Conservation (phyloP, 2,797 vertebrate species). For the Streptopelia turtur region DNA sequence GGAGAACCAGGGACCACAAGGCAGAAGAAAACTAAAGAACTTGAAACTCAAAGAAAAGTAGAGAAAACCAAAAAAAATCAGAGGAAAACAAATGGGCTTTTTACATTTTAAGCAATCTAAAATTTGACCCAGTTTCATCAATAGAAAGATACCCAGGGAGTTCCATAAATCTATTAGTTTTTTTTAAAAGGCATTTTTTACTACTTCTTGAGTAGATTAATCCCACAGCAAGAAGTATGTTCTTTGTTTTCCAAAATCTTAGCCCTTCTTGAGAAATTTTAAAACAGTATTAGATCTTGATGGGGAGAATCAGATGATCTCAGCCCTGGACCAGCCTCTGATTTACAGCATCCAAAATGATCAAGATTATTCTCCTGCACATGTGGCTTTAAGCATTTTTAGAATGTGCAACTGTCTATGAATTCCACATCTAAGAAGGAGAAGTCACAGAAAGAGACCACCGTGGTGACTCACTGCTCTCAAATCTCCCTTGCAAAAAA, state of each 20-base stretch:
- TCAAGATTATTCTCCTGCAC: background rate
- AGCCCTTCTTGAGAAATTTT: background rate
- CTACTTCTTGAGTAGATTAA: background rate
- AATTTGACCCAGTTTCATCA: background rate
- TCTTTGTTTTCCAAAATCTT: slow-evolving; percentile 17
- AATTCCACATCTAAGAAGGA: background rate
- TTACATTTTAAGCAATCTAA: background rate
- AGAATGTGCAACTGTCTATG: background rate
- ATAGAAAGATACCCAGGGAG: background rate
- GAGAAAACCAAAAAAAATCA: background rate
- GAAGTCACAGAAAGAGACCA: background rate
- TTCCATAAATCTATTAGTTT: background rate
- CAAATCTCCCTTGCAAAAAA: background rate
- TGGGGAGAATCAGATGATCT: slow-evolving; percentile 1
- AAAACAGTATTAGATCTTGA: background rate
- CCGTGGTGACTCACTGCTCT: background rate
- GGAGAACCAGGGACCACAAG: background rate
- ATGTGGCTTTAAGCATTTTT: background rate
- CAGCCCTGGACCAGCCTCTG: slow-evolving; percentile 5
- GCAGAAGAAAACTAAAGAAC: background rate
- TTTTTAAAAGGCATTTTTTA: background rate
- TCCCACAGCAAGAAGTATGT: background rate
- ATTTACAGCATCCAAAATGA: background rate
- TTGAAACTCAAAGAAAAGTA: background rate
- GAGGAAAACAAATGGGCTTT: background rate